Conservation (phyloP, 1,140 invertebrate species). For the Meloidogyne chitwoodi region DNA sequence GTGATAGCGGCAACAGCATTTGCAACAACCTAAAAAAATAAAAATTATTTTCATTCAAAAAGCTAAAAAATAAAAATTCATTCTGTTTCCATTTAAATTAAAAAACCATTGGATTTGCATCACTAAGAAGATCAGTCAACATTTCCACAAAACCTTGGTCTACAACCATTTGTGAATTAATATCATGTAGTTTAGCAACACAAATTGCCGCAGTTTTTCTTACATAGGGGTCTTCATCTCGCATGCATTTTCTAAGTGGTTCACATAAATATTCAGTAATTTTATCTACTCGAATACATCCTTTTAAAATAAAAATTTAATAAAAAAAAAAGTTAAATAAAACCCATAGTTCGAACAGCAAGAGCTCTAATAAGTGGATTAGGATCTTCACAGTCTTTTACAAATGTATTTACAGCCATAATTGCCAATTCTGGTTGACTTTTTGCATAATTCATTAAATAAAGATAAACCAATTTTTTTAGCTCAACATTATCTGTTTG, state of each 20-base stretch:
- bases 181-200: conserved; percentile 94
- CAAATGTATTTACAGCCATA: conserved; percentile 99
- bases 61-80: no score
- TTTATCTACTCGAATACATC: conserved; percentile 96
- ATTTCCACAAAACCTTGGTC: conserved; percentile 97
- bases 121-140: conserved; percentile 88
- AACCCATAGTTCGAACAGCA: conserved; percentile 96
- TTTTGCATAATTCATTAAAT: conserved; percentile 99
- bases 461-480: conserved; percentile 97
- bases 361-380: conserved; percentile 96
- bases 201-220: conserved; percentile 98
- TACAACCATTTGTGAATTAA: conserved; percentile 92
- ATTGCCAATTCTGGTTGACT: conserved; percentile 99
- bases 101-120: conserved; percentile 95
- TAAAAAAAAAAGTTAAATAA: not conserved
- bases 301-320: not conserved
- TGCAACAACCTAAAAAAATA: conserved; percentile 76
- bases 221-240: conserved; percentile 99
- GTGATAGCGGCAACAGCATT: conserved; percentile 97
- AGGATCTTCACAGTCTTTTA: conserved; percentile 98
- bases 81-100: not conserved
- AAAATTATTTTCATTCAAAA: not conserved
- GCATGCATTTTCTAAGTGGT: conserved; percentile 91
- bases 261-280: conserved; percentile 99
- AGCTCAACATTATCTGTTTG: conserved; percentile 99